phyloP scores from a whole-genome alignment of 2,797 vertebrate genomes.

The Micromesistius poutassou region DNA sequence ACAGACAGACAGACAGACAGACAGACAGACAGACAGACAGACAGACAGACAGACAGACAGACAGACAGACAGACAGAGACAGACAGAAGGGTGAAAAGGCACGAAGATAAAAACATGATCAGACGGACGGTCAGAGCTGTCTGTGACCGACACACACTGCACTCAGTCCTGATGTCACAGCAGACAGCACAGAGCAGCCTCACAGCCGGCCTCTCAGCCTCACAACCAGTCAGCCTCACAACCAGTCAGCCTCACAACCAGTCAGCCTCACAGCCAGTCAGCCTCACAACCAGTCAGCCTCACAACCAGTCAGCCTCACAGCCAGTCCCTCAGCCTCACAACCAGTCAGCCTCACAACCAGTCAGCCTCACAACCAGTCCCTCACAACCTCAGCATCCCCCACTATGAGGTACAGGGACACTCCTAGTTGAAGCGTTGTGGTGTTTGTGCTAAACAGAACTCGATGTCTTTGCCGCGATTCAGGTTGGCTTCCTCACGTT shows the following conservation, averaged over 20 bases:
- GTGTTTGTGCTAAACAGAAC: background rate
- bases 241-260: background rate
- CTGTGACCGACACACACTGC: conserved; percentile 56
- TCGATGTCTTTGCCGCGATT: background rate
- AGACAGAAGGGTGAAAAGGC: background rate
- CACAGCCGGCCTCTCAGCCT: background rate
- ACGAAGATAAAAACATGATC: too few relatives aligned
- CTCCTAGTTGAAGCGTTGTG: too few relatives aligned
- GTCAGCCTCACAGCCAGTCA: too few relatives aligned
- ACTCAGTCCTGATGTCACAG: conserved; percentile 49
- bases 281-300: conserved; percentile 1
- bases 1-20: background rate
- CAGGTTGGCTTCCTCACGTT: background rate
- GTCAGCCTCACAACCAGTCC: too few relatives aligned
- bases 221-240: too few relatives aligned
- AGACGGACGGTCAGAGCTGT: conserved; percentile 32
- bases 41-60: background rate
- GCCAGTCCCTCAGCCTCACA: too few relatives aligned
- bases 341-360: too few relatives aligned
- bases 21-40: background rate
- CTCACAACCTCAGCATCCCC: background rate
- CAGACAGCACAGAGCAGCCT: conserved; percentile 40
- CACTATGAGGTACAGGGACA: background rate
- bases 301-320: background rate
- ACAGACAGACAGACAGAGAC: conserved; percentile 1